phyloP scores from a whole-genome alignment of 1,140 invertebrate species.

The Drosophila navojoa region DNA sequence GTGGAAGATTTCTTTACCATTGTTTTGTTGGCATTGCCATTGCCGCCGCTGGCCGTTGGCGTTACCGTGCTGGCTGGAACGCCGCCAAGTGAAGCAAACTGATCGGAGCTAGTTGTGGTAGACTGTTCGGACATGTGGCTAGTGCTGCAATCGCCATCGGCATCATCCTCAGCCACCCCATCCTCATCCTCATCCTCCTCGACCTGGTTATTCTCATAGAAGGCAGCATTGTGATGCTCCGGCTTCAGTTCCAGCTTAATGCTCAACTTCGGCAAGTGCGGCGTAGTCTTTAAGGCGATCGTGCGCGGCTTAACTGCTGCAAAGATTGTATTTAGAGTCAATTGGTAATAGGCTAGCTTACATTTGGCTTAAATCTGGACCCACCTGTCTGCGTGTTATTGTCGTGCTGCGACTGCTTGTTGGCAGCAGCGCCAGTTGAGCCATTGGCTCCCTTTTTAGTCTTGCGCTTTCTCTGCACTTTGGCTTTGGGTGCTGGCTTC shows the following conservation, averaged over 20 bases:
- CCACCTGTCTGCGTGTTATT: constrained; percentile 52
- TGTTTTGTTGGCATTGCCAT: constrained; percentile 49
- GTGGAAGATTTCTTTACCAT: constrained; percentile 80
- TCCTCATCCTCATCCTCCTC: constrained; percentile 67
- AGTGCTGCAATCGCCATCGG: constrained; percentile 68
- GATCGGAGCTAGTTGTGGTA: constrained; percentile 55
- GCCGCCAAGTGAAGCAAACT: constrained; percentile 11
- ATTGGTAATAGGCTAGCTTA: not conserved
- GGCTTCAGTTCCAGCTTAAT: constrained; percentile 80
- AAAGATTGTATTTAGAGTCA: not conserved
- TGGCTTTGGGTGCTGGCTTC: constrained; percentile 84
- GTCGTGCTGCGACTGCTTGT: constrained; percentile 45
- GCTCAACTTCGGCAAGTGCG: constrained; percentile 77
- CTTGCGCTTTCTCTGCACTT: constrained; percentile 79
- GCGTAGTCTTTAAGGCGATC: constrained; percentile 79
- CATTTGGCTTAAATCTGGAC: not conserved
- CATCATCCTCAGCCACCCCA: constrained; percentile 42
- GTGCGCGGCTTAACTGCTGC: constrained; percentile 70
- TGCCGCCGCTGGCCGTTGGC: constrained; percentile 18
- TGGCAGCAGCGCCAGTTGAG: constrained; percentile 19
- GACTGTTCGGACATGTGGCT: constrained; percentile 76
- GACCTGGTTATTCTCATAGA: constrained; percentile 72
- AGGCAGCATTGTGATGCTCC: constrained; percentile 80
- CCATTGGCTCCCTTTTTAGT: constrained; percentile 65
- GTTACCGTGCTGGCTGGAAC: constrained; percentile 46